Base-by-base conservation (phyloP, 2,113 vertebrate genomes). In the Stictonetta naevosa region DNA sequence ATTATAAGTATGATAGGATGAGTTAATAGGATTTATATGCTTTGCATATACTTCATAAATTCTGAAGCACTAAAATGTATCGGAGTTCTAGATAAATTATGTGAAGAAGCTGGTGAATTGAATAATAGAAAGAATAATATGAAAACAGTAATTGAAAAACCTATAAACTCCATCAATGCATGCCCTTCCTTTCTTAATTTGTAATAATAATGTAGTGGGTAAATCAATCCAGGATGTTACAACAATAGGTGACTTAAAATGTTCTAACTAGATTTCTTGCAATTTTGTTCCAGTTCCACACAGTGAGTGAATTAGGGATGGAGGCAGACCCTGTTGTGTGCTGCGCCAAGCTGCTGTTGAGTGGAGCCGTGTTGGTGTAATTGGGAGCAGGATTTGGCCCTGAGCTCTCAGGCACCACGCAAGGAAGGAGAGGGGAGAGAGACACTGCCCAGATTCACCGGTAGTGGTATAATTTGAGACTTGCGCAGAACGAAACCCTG, bases 171-270 rank as follows among this genome's bases (percentile, higher is more conserved):
- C 94, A 97, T 98, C 95, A 97, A 96, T 29, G 14, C 11, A 15
- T 66, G 59, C 72, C 67, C 69, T 97, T 97, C 92, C 91, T 97
- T 97, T 97, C 97, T 97, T 98, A 97, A 97, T 98, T 98, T 97
- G 92, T 96, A 97, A 97, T 95, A 98, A 96, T 96, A 97, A 96
- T 20, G 36, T 81, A 96, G 85, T 89, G 79, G 75, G 86, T 95
- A 97, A 96, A 97, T 98, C 97, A 97, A 86, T 97, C 89, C 76
- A 83, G 72, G 82, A 38, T 86, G 60, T 86, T 96, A 86, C 55
- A 90, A 83, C 58, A 95, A 81, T 91, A 96, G 82, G 88, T 73
- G 75, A 87, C 82, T 75, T 86, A 55, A 94, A 93, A 86, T 85
- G 26, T 78, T 93, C 81, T 87, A 86, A 69, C 5, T 11, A 34